phyloP scores from a whole-genome alignment of 2,797 vertebrate genomes.

The Neostethus bicornis region DNA sequence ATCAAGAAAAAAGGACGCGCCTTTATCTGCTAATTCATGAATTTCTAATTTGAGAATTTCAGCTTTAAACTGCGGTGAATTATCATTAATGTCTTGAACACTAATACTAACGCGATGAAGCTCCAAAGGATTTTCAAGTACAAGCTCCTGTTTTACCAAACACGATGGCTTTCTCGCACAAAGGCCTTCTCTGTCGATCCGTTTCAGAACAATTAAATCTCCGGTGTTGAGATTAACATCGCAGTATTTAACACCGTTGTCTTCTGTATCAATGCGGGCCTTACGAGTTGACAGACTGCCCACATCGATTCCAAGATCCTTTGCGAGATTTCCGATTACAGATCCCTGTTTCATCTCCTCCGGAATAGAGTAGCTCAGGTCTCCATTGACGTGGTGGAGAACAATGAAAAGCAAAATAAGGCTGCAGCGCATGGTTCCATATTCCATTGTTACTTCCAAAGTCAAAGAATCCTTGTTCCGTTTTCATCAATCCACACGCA shows the following conservation, averaged over 20 bases:
- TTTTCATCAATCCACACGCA: too few species aligned
- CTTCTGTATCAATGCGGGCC: constrained; percentile 47
- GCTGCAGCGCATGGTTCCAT: background rate
- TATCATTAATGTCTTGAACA: constrained; percentile 82
- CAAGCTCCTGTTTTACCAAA: too few species aligned
- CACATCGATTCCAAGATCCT: constrained; percentile 48
- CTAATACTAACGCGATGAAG: too few species aligned
- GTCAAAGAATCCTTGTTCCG: too few species aligned
- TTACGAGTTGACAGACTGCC: constrained; percentile 43
- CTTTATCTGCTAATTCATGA: constrained; percentile 29
- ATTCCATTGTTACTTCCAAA: constrained; percentile 28
- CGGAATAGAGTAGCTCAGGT: constrained; percentile 51
- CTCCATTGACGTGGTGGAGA: constrained; percentile 23
- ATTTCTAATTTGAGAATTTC: constrained; percentile 55
- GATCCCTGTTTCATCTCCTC: constrained; percentile 59
- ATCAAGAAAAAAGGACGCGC: constrained; percentile 55
- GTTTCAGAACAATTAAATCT: too few species aligned
- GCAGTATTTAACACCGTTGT: too few species aligned
- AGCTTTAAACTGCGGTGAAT: constrained; percentile 70
- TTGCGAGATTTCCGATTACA: constrained; percentile 60
- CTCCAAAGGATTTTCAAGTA: too few species aligned
- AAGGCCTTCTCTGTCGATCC: too few species aligned
- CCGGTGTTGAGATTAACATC: too few species aligned
- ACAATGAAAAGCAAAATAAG: constrained; percentile 32
- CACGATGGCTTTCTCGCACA: too few species aligned